Percentiles rank a stretch among this genome's conserved stretches.
phyloP scores from a whole-genome alignment of 2,888 invertebrate genomes.

The Coelopa pilipes region DNA sequence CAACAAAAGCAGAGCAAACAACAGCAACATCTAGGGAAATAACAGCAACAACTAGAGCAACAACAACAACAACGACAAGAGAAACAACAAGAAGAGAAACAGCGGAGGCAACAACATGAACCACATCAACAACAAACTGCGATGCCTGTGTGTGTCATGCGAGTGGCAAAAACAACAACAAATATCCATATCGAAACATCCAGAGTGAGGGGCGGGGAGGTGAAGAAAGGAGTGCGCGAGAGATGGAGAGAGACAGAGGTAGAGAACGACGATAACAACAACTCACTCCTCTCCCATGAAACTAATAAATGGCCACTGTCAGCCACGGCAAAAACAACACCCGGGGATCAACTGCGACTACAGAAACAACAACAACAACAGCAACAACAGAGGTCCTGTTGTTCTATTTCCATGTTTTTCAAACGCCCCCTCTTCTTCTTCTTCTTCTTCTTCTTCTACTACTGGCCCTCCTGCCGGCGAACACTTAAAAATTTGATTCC shows the following conservation, averaged over 20 bases:
- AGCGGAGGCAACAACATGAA: background rate
- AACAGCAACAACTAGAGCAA: too few relatives aligned
- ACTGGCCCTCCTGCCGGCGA: too few relatives aligned
- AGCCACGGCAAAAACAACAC: slow-evolving; percentile 30
- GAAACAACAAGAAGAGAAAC: background rate
- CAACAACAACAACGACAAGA: background rate
- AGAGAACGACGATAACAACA: background rate
- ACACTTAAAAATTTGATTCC: too few relatives aligned
- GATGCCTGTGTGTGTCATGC: background rate
- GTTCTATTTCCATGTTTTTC: background rate
- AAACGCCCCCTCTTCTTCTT: background rate
- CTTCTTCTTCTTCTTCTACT: background rate
- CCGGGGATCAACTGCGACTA: background rate
- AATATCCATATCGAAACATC: background rate
- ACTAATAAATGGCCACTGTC: slow-evolving; percentile 26
- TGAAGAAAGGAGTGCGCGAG: too few relatives aligned
- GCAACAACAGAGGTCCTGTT: background rate
- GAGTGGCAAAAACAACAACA: background rate
- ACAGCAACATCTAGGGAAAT: too few relatives aligned
- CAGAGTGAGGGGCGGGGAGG: too few relatives aligned
- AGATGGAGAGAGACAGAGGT: too few relatives aligned
- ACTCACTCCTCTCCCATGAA: slow-evolving; percentile 3
- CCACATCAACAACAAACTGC: background rate
- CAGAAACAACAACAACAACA: background rate
- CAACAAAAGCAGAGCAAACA: too few relatives aligned